Conservation (phyloP, 2,113 vertebrate genomes). For the Gopherus flavomarginatus region DNA sequence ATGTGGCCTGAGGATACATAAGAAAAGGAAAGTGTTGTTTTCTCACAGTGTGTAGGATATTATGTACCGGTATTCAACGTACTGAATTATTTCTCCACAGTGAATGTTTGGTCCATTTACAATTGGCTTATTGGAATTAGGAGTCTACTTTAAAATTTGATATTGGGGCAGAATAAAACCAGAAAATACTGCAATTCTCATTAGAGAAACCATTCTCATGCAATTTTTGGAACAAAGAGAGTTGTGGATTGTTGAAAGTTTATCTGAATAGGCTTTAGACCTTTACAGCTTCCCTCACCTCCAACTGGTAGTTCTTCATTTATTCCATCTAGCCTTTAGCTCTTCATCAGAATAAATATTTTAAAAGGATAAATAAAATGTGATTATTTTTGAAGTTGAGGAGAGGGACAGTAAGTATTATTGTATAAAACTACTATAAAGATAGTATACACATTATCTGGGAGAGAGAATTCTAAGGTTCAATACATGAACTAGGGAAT, state of each 20-base stretch:
- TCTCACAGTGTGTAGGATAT: fast-evolving
- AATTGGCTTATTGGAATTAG: not conserved
- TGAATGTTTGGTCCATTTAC: not conserved
- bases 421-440: not conserved
- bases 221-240: not conserved
- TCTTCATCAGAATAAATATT: not conserved
- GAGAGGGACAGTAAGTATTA: not conserved
- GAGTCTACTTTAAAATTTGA: not conserved
- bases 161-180: not conserved
- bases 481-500: not conserved
- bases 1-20: not conserved
- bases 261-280: not conserved
- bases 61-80: not conserved
- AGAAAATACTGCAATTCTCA: not conserved
- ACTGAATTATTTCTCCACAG: not conserved
- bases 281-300: not conserved
- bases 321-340: not conserved
- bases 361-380: not conserved
- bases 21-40: not conserved
- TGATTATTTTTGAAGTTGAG: not conserved
- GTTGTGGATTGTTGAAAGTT: not conserved
- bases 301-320: not conserved
- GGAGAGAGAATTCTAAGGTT: not conserved
- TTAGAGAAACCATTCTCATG: not conserved
- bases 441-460: not conserved